Evolutionary conservation across 2,113 vertebrate genomes (phyloP), one percentile per base, ranked within the genome.

Genomic region (Ctenomys sociabilis): DNA sequence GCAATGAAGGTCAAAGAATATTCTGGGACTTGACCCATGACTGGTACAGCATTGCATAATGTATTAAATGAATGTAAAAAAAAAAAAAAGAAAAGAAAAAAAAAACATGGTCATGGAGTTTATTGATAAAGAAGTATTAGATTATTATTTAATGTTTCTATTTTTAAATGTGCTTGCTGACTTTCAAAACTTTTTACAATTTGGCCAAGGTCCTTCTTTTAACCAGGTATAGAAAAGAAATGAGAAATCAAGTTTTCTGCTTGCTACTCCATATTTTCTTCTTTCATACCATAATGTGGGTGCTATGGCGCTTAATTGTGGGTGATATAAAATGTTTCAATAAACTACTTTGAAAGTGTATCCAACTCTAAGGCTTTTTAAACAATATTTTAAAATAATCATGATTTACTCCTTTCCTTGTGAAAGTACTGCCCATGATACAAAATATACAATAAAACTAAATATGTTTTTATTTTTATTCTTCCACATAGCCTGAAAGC

Each of bases 31-130:
- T 40, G 26, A 45, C 0, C 6, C 19, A 6, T 26, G 12, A 17
- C 0, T n/a, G 4, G 68, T 40, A 59, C 21, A 45, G 2, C 1
- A 10, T 0, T 26, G 0, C 17, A 8, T 21, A 2, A n/a, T 54
- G 14, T 61, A 26, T 30, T 24, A 8, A 35, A 7, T 21, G 9
- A 59, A 57, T 10, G 54, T 1, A 59, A 6, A 78, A 78, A 8
- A 77, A 7, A 77, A 54, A 68, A 17, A n/a, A n/a, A n/a, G n/a
- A n/a, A n/a, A n/a, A n/a, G n/a, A 6, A 78, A 78, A 8, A 77
- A 7, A 77, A 54, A 68, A 17, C 13, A 52, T 43, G 9, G 1
- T 3, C 2, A 0, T 37, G 4, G 54, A 80, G 5, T 43, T 93
- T n/a, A 9, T 13, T 63, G 30, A 54, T 66, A 52, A 85, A 6